Percentiles rank a stretch among this genome's conserved stretches.
phyloP scores from a whole-genome alignment of 2,888 invertebrate species.

The Carpatolechia fugitivella region DNA sequence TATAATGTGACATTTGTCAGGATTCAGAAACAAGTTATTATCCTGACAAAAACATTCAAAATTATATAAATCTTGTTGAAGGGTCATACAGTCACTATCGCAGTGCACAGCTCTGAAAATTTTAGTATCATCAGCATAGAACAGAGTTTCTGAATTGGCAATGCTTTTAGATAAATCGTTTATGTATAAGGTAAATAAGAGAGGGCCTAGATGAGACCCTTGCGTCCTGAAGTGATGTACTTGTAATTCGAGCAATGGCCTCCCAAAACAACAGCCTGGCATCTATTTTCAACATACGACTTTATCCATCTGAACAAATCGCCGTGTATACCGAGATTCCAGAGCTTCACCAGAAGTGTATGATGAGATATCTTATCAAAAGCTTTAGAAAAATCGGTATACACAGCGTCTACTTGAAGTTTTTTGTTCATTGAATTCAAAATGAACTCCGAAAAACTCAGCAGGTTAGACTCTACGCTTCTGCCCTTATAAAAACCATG shows the following conservation, averaged over 20 bases:
- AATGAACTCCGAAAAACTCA: too few relatives aligned
- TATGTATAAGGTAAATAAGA: neutral
- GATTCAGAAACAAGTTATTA: slow-evolving; percentile 3
- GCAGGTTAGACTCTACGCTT: too few relatives aligned
- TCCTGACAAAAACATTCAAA: neutral
- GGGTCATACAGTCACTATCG: neutral
- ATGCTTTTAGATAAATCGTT: neutral
- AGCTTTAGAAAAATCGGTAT: too few relatives aligned
- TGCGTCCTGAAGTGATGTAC: neutral
- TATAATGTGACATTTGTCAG: neutral
- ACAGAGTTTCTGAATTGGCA: neutral
- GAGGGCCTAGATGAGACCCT: neutral
- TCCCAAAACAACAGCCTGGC: neutral
- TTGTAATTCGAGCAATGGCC: neutral
- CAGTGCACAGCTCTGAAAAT: neutral
- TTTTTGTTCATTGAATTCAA: neutral
- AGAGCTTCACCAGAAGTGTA: too few relatives aligned
- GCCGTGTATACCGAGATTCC: neutral
- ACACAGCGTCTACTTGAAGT: too few relatives aligned
- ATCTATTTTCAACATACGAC: neutral
- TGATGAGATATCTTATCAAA: too few relatives aligned
- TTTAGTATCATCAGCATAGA: slow-evolving; percentile 10
- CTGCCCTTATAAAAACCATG: too few relatives aligned
- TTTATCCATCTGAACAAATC: neutral
- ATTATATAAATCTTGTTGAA: neutral